Base-by-base conservation (phyloP, 2,113 vertebrate species). In the Cinclus cinclus region DNA sequence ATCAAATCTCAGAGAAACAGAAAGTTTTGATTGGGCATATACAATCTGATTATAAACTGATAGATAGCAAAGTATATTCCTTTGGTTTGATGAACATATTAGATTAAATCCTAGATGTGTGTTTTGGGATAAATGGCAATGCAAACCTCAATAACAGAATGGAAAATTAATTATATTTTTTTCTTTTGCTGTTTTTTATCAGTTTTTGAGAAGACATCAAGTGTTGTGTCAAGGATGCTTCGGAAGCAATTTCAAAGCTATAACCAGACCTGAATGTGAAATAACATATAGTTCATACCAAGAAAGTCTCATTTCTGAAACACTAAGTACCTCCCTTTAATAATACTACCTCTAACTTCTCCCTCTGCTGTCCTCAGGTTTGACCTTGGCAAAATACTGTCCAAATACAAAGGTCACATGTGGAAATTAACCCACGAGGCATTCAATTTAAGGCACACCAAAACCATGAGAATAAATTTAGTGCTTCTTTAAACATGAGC, bases 401-500 rank as follows among this genome's bases (percentile, higher is more conserved):
- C 33, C 3, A 4, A 31, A 44, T 60, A 7, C 41, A 33, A 24
- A 31, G 5, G 28, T 14, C 11, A 69, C 16, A 23, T 27, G 41
- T 13, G 73, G 33, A 73, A 71, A 50, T 49, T 59, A 73, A 39
- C 9, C 17, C 41, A 33, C 0, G 1, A 53, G 8, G 13, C 17
- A n/a, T 47, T 73, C 6, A 30, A 7, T 62, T 49, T 53, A 76
- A 70, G n/a, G 49, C 23, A 42, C 10, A 46, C 1, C 12, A 73
- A 69, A 69, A 25, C 4, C 15, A 31, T 14, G 18, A 67, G 10
- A 52, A 68, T 44, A 74, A 77, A 46, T 30, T 1, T 0, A 41
- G 47, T 11, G 1, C 41, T n/a, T 68, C n/a, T 65, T 67, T 64
- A 49, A 77, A 74, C 15, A 47, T 0, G 0, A 33, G 3, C 4